These are phyloP conservation scores for Bos javanicus DNA, from an alignment of 2,113 vertebrate species.

Conservation along the genomic window DNA sequence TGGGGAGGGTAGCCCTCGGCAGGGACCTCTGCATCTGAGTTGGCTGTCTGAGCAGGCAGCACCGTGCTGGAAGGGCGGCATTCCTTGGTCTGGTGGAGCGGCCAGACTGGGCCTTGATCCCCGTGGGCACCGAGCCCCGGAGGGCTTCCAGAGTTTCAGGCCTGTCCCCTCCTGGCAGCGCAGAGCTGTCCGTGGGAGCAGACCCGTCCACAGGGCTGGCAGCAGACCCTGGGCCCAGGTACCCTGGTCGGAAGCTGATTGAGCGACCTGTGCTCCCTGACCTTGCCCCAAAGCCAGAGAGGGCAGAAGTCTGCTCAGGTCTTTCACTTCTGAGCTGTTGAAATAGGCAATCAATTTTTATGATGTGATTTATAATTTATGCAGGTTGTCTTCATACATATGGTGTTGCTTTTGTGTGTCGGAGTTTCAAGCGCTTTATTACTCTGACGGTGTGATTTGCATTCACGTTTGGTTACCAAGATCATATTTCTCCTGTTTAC, in stretches of 20 bases:
- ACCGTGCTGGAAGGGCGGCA: accelerated
- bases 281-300: conserved; percentile 1
- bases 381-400: conserved; percentile 79
- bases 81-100: neutral
- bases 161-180: neutral
- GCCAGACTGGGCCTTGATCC: accelerated
- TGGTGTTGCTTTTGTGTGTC: conserved; percentile 78
- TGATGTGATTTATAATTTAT: conserved; percentile 75
- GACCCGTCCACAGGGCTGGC: accelerated
- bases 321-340: conserved; percentile 36
- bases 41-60: neutral
- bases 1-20: accelerated
- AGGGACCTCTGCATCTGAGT: accelerated
- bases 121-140: accelerated
- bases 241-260: accelerated
- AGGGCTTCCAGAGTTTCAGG: no score
- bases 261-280: neutral
- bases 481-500: conserved; percentile 70
- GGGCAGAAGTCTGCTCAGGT: neutral
- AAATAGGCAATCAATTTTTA: conserved; percentile 76
- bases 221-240: accelerated
- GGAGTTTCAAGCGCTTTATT: conserved; percentile 73
- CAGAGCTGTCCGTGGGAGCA: neutral
- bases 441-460: conserved; percentile 65
- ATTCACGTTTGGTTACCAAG: conserved; percentile 42